Evolutionary conservation across 2,888 invertebrate genomes (phyloP), one percentile per base, ranked within the genome.

Genomic region (Drosophila anceps): DNA sequence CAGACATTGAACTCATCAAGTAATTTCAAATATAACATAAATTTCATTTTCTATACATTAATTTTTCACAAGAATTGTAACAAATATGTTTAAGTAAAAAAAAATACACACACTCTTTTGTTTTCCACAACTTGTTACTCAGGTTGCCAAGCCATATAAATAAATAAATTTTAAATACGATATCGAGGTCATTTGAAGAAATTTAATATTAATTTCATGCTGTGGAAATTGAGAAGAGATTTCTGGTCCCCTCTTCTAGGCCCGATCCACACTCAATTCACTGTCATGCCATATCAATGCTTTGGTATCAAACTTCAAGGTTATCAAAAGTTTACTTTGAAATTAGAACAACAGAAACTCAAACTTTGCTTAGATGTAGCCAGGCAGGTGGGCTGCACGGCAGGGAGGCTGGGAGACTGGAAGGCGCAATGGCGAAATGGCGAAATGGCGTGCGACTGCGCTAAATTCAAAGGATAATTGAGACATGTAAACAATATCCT

Each of bases 401-500:
- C 8, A 15, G 15, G 29, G 39, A 4, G 35, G 37, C n/a, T 10
- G 31, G 29, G 0, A 4, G 12, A 5, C 1, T n/a, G 18, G 29
- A 20, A 9, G 37, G 20, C 27, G 10, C 15, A 33, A 35, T 53
- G 29, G 43, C 57, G 18, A 78, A 33, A 35, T 53, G 29, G 43
- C 57, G 18, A 78, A 78, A 58, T 71, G 79, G 55, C 65, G 68
- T 60, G 64, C 72, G 67, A 82, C 59, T 73, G 57, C 64, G 59
- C 58, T 44, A 59, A 78, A 79, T 74, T 77, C 80, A 85, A 87
- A 81, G 82, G 77, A 87, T 84, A 90, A 90, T 89, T 87, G 85
- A 87, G 90, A 87, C 82, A 75, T 80, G 84, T 81, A 84, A 82
- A 90, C 84, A 89, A 88, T 90, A 90, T 82, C 75, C 83, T 76